Base-by-base conservation (phyloP, 2,888 invertebrate genomes). In the Eristalinus aeneus region DNA sequence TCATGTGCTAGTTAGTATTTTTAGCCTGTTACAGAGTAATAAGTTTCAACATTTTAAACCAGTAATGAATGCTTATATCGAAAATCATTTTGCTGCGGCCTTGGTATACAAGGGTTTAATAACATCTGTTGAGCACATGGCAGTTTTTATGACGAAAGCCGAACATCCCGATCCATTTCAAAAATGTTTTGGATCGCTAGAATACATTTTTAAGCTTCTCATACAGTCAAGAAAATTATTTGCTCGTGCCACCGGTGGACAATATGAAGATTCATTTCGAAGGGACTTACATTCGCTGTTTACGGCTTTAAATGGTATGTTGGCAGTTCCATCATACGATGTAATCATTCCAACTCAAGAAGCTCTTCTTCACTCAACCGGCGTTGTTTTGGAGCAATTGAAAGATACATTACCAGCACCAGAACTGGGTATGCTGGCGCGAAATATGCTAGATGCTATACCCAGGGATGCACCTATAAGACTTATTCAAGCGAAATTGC, bases 41-140 rank as follows among this genome's bases (percentile, higher is more conserved):
- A 97, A 98, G 89, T 98, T 98, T 92, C 97, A 98, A 91, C 98
- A 98, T 91, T 98, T 98, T 92, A 96, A 97, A 89, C 97, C 98
- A 0, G 98, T 98, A 0, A 95, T 98, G 92, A 98, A 98, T 90
- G 97, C 97, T 0, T 99, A 99, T 90, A 98, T 98, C 71, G 96
- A 96, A 89, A 97, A 97, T 88, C 98, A 98, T 92, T 98, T 99
- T 93, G 97, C 98, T 0, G 98, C 98, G 0, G 97, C 98, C 0
- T 94, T 98, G 12, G 98, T 98, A 20, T 98, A 98, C 93, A 98
- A 97, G 91, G 98, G 98, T 0, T 93, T 98, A 0, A 94, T 98
- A 63, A 96, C 96, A 11, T 98, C 98, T 88, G 97, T 98, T 0
- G 96, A 97, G 89, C 97, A 98, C 90, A 96, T 97, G 93, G 97